A percentile compares a stretch with the other conserved stretches of the same genome.
phyloP scores from a whole-genome alignment of 2,797 vertebrate genomes.

The Gobionotothen gibberifrons region DNA sequence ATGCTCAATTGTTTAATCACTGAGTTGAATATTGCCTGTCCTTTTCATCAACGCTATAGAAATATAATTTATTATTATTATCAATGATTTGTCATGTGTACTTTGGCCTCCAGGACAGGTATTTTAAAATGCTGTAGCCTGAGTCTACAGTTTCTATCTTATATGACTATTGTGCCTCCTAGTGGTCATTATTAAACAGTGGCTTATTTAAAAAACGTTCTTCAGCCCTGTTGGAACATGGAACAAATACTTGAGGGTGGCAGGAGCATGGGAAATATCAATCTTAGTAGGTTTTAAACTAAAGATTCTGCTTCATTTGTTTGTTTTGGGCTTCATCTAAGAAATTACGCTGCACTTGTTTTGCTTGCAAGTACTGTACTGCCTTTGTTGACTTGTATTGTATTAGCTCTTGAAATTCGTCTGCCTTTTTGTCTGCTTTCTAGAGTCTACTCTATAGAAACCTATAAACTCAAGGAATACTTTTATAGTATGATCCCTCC shows the following conservation, averaged over 20 bases:
- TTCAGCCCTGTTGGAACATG: background rate
- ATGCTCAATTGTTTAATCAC: slow-evolving; percentile 7
- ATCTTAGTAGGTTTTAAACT: background rate
- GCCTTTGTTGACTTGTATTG: slow-evolving; percentile 16
- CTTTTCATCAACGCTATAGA: no score
- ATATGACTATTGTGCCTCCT: slow-evolving; percentile 70
- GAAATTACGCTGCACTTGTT: background rate
- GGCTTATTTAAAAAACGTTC: background rate
- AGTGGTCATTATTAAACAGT: slow-evolving; percentile 65
- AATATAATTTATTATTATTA: no score
- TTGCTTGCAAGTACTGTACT: background rate
- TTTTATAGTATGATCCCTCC: background rate
- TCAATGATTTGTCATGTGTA: slow-evolving; percentile 40
- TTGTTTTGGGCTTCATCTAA: background rate
- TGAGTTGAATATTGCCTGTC: background rate
- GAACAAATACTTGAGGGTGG: background rate
- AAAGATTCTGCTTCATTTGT: background rate
- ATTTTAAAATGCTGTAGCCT: background rate
- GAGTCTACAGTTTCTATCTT: background rate
- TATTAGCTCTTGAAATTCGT: slow-evolving; percentile 12
- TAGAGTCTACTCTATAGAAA: background rate
- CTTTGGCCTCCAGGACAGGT: slow-evolving; percentile 39
- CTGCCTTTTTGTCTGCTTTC: slow-evolving; percentile 9
- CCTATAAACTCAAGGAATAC: background rate
- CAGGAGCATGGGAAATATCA: background rate